Evolutionary conservation across 1,140 invertebrate genomes (phyloP).

Genomic region (Vollenhovia emeryi): DNA sequence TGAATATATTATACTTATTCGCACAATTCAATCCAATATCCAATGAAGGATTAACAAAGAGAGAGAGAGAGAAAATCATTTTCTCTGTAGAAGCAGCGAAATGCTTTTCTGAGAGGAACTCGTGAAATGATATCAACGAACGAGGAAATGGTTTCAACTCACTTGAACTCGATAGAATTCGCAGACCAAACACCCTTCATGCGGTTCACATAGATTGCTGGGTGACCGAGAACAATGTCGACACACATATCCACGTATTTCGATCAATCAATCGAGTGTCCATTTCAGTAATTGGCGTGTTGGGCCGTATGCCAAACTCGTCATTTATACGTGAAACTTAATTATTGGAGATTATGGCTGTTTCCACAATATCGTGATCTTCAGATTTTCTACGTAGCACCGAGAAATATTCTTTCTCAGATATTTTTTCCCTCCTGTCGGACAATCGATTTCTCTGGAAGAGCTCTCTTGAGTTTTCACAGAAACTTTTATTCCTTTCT

Average conservation of each 20-base stretch:
- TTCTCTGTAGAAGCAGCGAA: slow-evolving; percentile 20
- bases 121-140: slow-evolving; percentile 50
- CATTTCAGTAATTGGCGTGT: slow-evolving; percentile 50
- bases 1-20: slow-evolving; percentile 4
- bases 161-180: slow-evolving; percentile 54
- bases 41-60: slow-evolving; percentile 34
- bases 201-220: slow-evolving; percentile 28
- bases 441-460: background rate
- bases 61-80: slow-evolving; percentile 28
- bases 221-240: slow-evolving; percentile 43
- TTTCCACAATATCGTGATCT: slow-evolving; percentile 6
- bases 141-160: slow-evolving; percentile 56
- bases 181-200: slow-evolving; percentile 44
- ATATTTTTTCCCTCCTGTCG: background rate
- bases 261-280: slow-evolving; percentile 58
- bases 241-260: slow-evolving; percentile 47
- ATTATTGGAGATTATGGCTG: slow-evolving; percentile 30
- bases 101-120: slow-evolving; percentile 15
- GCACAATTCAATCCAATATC: slow-evolving; percentile 43
- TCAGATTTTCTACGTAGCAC: background rate
- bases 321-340: slow-evolving; percentile 33
- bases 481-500: background rate
- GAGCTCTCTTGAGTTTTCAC: background rate
- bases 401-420: background rate
- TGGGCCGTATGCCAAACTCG: slow-evolving; percentile 24